phyloP scores from a whole-genome alignment of 2,797 vertebrate genomes.

The Pteronotus mesoamericanus region DNA sequence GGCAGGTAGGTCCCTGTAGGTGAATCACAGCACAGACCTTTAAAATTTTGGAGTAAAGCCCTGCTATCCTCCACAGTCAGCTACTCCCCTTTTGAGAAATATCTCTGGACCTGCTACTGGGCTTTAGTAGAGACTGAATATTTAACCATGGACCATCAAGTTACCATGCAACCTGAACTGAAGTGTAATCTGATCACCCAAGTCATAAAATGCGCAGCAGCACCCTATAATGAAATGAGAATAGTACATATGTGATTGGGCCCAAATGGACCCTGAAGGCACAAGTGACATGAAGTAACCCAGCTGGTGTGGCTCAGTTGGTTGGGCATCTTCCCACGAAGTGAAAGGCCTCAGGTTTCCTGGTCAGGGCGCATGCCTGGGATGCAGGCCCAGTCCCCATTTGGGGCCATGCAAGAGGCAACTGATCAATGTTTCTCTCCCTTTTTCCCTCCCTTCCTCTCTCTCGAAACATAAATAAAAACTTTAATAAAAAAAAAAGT shows the following conservation, averaged over 20 bases:
- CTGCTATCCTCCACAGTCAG: background rate
- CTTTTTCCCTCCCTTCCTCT: background rate
- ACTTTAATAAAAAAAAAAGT: background rate
- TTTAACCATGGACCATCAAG: background rate
- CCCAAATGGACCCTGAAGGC: background rate
- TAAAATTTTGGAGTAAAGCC: background rate
- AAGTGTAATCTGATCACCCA: background rate
- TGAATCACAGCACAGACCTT: background rate
- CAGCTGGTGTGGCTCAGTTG: no score
- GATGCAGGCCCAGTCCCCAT: background rate
- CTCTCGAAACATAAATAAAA: background rate
- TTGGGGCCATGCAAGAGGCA: background rate
- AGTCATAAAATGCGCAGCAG: background rate
- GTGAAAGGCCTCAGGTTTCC: background rate
- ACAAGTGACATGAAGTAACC: background rate
- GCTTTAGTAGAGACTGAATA: background rate
- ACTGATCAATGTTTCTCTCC: background rate
- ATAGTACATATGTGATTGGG: background rate
- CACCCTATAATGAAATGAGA: background rate
- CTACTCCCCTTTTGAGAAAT: background rate
- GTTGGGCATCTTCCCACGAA: background rate
- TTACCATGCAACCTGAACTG: background rate
- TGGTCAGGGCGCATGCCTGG: no score
- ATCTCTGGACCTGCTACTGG: background rate
- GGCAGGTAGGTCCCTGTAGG: background rate